phyloP scores from a whole-genome alignment of 2,888 invertebrate genomes.

The Nephrotoma flavescens region DNA sequence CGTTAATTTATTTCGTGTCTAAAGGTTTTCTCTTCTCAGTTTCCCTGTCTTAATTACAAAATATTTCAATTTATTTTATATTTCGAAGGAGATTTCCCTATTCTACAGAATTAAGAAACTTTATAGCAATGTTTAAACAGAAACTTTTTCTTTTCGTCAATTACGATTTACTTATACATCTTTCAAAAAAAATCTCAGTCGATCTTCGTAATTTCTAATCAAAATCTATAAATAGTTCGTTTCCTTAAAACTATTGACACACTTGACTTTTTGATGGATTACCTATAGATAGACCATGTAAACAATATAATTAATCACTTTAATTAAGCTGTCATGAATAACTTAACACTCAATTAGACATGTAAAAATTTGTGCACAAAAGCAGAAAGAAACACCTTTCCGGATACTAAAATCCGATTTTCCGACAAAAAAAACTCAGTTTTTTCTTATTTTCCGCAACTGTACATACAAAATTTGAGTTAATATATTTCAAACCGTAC shows the following conservation, averaged over 20 bases:
- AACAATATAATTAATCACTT: background rate
- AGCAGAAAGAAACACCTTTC: background rate
- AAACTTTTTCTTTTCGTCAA: too few relatives aligned
- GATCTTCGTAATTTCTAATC: too few relatives aligned
- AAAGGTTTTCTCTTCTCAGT: too few relatives aligned
- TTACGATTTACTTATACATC: too few relatives aligned
- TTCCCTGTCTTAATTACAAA: too few relatives aligned
- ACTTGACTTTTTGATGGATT: background rate
- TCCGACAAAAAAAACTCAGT: background rate
- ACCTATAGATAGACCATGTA: background rate
- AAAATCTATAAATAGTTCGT: too few relatives aligned
- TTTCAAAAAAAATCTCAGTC: too few relatives aligned
- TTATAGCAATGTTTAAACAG: too few relatives aligned
- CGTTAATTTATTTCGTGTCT: too few relatives aligned
- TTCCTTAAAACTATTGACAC: background rate
- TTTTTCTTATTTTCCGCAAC: background rate
- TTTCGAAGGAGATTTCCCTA: too few relatives aligned
- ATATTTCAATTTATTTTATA: too few relatives aligned
- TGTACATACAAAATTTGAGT: background rate
- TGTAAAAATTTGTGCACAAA: background rate
- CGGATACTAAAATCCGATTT: background rate
- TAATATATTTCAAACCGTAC: background rate
- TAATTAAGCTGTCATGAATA: background rate
- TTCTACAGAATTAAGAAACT: too few relatives aligned
- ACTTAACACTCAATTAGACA: background rate